Evolutionary conservation across 2,888 invertebrate species (phyloP), one percentile per base, ranked within the genome.

Genomic region (Drosophila niveifrons): DNA sequence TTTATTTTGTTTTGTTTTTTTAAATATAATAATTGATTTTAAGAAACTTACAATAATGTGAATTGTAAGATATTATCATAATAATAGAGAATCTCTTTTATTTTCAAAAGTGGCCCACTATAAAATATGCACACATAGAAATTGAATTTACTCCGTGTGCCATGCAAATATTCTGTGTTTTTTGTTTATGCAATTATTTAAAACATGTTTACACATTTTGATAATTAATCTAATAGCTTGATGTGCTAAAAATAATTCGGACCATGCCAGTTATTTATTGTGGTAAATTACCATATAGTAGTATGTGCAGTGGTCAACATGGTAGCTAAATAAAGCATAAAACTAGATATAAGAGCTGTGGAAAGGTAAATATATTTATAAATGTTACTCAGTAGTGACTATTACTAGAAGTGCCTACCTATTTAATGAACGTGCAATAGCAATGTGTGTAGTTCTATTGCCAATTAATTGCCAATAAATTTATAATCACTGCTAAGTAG

Each of bases 381-480:
- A 34, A 34, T 34, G 34, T 11, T 36, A n/a, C 36, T n/a, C 1
- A 4, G 36, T n/a, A 4, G 4, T n/a, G 36, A 6, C 36, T 36
- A 36, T 36, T 36, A n/a, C 36, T n/a, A n/a, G 3, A 36, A 36
- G n/a, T n/a, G 36, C 36, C 11, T 36, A 36, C n/a, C n/a, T 6
- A n/a, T 36, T 3, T 11, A 36, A n/a, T n/a, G 36, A n/a, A 36
- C 3, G 31, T 10, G 31, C 6, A 28, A n/a, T n/a, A 39, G 18
- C 17, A 51, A 39, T 51, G 34, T 2, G 23, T 18, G n/a, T 9
- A 1, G n/a, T 43, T 51, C 31, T 18, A 51, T 51, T 11, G 51
- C 8, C 57, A 57, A 58, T 64, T 44, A 64, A 34, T 57, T 50
- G 13, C 23, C 34, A 58, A 43, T 64, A 43, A 44, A 50, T 47